Conservation (phyloP, 2,888 invertebrate species). For the Dione juno region DNA sequence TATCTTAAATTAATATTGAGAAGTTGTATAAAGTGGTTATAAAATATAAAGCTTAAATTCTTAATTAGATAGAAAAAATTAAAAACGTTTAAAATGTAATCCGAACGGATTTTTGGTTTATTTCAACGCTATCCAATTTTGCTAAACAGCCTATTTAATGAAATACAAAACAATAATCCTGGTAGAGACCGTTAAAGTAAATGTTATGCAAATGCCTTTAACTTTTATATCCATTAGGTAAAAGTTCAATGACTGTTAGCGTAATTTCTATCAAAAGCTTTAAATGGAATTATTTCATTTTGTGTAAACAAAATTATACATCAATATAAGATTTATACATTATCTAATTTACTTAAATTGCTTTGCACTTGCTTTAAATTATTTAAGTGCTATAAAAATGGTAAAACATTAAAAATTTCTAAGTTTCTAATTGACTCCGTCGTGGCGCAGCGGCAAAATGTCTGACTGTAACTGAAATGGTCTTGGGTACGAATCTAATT, state of each 20-base stretch:
- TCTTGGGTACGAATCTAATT: too few relatives aligned
- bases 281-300: constrained; percentile 5
- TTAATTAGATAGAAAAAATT: background rate
- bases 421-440: too few relatives aligned
- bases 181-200: constrained; percentile 43
- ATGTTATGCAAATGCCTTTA: constrained; percentile 47
- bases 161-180: constrained; percentile 43
- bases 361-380: too few relatives aligned
- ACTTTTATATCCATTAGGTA: constrained; percentile 41
- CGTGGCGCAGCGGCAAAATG: too few relatives aligned
- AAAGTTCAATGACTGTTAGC: constrained; percentile 42
- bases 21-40: too few relatives aligned
- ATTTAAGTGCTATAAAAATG: too few relatives aligned
- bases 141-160: constrained; percentile 35
- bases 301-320: too few relatives aligned
- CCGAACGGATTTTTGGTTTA: background rate
- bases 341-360: too few relatives aligned
- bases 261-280: constrained; percentile 31
- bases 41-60: background rate
- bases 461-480: too few relatives aligned
- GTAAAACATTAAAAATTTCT: too few relatives aligned
- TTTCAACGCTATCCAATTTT: constrained; percentile 34
- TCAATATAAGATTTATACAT: too few relatives aligned
- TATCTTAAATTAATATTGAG: too few relatives aligned
- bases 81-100: background rate